Base-by-base conservation (phyloP, 2,888 invertebrate genomes). In the Patella caerulea region DNA sequence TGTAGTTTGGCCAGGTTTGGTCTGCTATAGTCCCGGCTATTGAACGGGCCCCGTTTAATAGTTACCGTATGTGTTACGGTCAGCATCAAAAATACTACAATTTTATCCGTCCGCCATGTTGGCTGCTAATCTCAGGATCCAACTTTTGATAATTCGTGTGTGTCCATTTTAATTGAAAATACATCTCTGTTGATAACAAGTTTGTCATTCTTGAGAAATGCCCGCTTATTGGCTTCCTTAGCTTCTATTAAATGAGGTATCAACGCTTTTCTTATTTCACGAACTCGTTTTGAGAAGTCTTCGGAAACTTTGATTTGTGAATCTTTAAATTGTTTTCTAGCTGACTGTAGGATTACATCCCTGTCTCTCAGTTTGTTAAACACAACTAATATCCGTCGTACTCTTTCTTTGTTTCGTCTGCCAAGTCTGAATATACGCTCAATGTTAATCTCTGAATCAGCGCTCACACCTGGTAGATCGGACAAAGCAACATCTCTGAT, bases 121-220 rank as follows among this genome's bases (percentile, higher is more conserved):
- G 24, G 24, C 24, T 24, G 24, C 24, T 24, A 24, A 24, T 24
- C 24, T 24, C 24, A 1, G 24, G 24, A 24, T 24, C 24, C 24
- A 24, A 24, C 24, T 24, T 24, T 24, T 24, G 24, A 24, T 24
- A 65, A 12, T 65, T 65, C 65, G 11, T 65, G 7, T 17, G n/a
- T 65, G n/a, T 65, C 65, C 65, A 65, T 65, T 3, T 65, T 65
- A 65, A 65, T 65, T 65, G 65, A 65, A 19, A 65, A 65, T 19
- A 65, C 65, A 65, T 65, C 19, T n/a, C 19, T 65, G 19, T 65
- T 19, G 17, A 65, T 65, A 19, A 65, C 65, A 17, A 65, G 65
- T 65, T 65, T 65, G 11, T 2, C 65, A 65, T 65, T 19, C 24
- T n/a, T 65, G 24, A 65, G 7, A 65, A 19, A 59, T 15, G 59